Conservation (phyloP, 2,888 invertebrate genomes). For the Gastracanthus pulcherrimus region DNA sequence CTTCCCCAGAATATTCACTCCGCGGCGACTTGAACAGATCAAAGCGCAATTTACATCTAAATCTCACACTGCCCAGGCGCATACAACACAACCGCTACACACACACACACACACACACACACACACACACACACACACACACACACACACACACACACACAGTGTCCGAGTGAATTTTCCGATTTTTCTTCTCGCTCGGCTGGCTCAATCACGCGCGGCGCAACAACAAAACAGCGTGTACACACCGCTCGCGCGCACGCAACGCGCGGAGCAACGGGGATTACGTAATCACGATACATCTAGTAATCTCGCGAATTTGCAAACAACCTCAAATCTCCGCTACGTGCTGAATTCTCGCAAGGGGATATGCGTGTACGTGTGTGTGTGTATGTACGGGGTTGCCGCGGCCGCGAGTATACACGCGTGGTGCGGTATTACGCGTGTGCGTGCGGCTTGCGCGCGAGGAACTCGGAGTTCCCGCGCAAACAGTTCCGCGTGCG, state of each 20-base stretch:
- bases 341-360: constrained; percentile 74
- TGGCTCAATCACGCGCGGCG: too few species aligned
- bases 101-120: too few species aligned
- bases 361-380: not conserved
- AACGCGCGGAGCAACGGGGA: not conserved
- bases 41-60: too few species aligned
- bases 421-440: not conserved
- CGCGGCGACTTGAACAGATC: too few species aligned
- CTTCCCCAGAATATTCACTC: too few species aligned
- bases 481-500: constrained; percentile 17
- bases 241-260: not conserved
- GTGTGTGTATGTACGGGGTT: not conserved
- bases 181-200: not conserved
- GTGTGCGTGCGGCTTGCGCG: not conserved
- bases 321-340: constrained; percentile 73
- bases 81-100: too few species aligned
- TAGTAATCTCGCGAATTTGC: constrained; percentile 47
- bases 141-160: not conserved
- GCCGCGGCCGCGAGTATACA: not conserved
- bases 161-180: not conserved
- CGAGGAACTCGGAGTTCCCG: not conserved
- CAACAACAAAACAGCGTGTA: too few species aligned
- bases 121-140: too few species aligned
- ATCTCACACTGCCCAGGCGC: too few species aligned
- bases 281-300: constrained; percentile 12